Evolutionary conservation across 2,113 vertebrate genomes (phyloP).

Genomic region (Anarrhichthys ocellatus): DNA sequence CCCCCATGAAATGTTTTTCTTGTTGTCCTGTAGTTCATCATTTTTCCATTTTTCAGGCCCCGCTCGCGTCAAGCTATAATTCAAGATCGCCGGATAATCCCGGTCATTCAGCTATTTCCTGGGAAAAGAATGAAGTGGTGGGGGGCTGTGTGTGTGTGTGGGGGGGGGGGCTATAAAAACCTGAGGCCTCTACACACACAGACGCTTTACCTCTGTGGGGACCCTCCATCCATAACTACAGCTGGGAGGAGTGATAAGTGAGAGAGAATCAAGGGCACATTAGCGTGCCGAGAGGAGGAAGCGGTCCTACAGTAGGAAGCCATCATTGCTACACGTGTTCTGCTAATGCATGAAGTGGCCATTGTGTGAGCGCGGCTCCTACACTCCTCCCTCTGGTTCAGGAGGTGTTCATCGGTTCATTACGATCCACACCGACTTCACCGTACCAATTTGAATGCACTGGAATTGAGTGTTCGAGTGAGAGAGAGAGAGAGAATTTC

Average conservation of each 20-base stretch:
- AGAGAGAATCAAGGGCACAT: slow-evolving; percentile 63
- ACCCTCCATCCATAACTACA: slow-evolving; percentile 54
- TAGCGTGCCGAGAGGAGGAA: slow-evolving; percentile 31
- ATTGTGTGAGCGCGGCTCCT: slow-evolving; percentile 59
- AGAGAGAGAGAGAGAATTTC: slow-evolving; percentile 10
- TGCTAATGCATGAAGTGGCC: slow-evolving; percentile 71
- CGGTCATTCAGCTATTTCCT: slow-evolving; percentile 62
- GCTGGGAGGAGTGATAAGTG: slow-evolving; percentile 66
- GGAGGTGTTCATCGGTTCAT: slow-evolving; percentile 74
- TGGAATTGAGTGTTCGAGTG: slow-evolving; percentile 55
- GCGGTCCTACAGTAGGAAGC: slow-evolving; percentile 42
- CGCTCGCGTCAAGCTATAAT: slow-evolving; percentile 42
- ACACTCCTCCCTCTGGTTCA: slow-evolving; percentile 45
- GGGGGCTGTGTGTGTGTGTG: background rate
- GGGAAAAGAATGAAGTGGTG: slow-evolving; percentile 41
- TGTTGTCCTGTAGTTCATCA: slow-evolving; percentile 74
- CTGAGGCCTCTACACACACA: slow-evolving; percentile 48
- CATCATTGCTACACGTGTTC: slow-evolving; percentile 72
- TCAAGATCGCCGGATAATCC: slow-evolving; percentile 60
- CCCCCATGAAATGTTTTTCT: slow-evolving; percentile 25
- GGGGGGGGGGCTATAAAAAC: slow-evolving; percentile 30
- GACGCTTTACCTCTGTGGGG: slow-evolving; percentile 26
- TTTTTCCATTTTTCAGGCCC: slow-evolving; percentile 78
- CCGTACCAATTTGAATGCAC: slow-evolving; percentile 59
- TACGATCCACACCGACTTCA: slow-evolving; percentile 64